Conservation (phyloP, 2,888 invertebrate species). For the Cryptus viduatorius region DNA sequence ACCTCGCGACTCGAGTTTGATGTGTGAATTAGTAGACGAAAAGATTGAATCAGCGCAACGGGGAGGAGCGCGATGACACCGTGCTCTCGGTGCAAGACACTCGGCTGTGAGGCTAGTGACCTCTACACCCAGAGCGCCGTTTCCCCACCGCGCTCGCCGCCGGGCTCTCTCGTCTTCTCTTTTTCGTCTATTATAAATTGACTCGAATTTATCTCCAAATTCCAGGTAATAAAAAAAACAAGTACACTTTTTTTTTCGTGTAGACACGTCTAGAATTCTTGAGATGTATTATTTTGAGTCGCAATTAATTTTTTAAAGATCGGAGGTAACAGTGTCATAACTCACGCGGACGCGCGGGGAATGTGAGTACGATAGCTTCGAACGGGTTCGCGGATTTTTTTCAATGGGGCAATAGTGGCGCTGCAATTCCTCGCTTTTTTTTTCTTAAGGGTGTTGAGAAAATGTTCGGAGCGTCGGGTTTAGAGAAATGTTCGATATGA, state of each 20-base stretch:
- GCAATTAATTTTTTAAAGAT: neutral
- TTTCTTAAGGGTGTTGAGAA: no score
- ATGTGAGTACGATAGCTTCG: constrained; percentile 1
- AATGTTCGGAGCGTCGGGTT: no score
- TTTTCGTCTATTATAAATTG: neutral
- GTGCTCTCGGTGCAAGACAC: constrained; percentile 71
- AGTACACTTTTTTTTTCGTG: neutral
- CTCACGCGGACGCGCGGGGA: neutral
- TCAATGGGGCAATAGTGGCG: constrained; percentile 75
- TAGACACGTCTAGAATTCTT: neutral
- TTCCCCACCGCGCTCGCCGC: constrained; percentile 44
- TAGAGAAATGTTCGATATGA: no score
- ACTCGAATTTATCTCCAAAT: neutral
- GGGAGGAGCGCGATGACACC: constrained; percentile 58
- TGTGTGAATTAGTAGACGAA: neutral
- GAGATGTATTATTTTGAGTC: neutral
- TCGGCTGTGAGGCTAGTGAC: constrained; percentile 81
- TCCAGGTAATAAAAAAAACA: neutral
- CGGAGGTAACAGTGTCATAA: neutral
- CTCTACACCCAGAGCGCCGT: constrained; percentile 73
- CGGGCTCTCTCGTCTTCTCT: constrained; percentile 21
- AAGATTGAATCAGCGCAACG: constrained; percentile 29
- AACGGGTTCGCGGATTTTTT: constrained; percentile 78
- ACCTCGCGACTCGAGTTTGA: neutral
- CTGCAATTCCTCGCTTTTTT: neutral